Conservation (phyloP, 1,140 invertebrate species). For the Orius insidiosus region DNA sequence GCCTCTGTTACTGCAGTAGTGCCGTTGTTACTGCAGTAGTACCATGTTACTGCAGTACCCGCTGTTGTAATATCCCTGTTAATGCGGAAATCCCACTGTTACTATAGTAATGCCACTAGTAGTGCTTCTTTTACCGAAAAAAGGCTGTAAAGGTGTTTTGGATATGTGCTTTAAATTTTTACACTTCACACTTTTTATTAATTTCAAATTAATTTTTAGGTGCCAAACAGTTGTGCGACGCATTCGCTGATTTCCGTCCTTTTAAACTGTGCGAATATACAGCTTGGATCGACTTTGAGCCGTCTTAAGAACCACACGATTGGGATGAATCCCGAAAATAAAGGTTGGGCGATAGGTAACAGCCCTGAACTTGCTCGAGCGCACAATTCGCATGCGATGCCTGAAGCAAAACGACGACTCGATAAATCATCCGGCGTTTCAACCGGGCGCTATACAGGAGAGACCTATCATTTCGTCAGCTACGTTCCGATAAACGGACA, state of each 20-base stretch:
- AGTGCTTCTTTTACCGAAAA: too few species aligned
- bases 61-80: too few species aligned
- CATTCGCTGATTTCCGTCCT: slow-evolving; percentile 88
- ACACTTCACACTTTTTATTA: too few species aligned
- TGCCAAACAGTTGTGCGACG: slow-evolving; percentile 94
- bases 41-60: too few species aligned
- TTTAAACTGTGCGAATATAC: slow-evolving; percentile 80
- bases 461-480: slow-evolving; percentile 96
- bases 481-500: slow-evolving; percentile 91
- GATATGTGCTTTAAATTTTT: too few species aligned
- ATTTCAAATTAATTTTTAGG: too few species aligned
- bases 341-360: slow-evolving; percentile 94
- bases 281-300: slow-evolving; percentile 72
- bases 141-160: too few species aligned
- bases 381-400: slow-evolving; percentile 93
- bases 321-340: slow-evolving; percentile 88
- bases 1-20: too few species aligned
- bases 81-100: too few species aligned
- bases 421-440: slow-evolving; percentile 52
- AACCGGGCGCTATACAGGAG: slow-evolving; percentile 57
- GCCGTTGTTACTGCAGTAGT: too few species aligned
- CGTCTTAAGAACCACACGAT: slow-evolving; percentile 76
- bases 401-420: slow-evolving; percentile 59
- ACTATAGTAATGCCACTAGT: too few species aligned
- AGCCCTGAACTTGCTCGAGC: slow-evolving; percentile 89